These are phyloP conservation scores for Arremon aurantiirostris DNA, from an alignment of 2,797 vertebrate species.

Conservation along the genomic window DNA sequence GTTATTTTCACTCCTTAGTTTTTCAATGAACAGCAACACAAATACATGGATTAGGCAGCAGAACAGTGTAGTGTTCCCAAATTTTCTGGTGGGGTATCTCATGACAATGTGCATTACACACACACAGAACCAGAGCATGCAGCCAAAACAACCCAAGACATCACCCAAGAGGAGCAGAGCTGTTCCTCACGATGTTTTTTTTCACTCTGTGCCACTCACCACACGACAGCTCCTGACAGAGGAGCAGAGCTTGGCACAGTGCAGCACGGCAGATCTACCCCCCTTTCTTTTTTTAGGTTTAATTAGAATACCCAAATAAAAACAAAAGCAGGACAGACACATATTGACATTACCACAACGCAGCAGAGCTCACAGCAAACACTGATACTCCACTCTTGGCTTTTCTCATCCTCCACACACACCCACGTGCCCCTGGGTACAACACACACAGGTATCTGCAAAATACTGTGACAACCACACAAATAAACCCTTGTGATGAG, in stretches of 20 bases:
- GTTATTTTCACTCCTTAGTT: background rate
- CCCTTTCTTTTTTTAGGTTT: background rate
- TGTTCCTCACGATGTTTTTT: background rate
- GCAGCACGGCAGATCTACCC: background rate
- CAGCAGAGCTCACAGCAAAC: background rate
- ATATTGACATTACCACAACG: background rate
- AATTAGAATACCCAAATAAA: background rate
- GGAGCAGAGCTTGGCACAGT: background rate
- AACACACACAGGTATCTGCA: background rate
- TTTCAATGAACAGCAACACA: background rate
- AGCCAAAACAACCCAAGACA: background rate
- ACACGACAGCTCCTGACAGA: fast-evolving
- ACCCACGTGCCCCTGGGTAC: background rate
- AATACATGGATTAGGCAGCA: background rate
- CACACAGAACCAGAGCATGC: fast-evolving
- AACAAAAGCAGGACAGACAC: background rate
- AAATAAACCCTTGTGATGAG: background rate
- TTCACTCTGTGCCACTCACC: background rate
- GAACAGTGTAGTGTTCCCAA: too few species aligned
- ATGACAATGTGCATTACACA: background rate
- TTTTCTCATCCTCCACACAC: background rate
- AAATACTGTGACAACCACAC: background rate
- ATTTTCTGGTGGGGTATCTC: background rate
- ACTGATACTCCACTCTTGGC: background rate
- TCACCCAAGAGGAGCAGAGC: fast-evolving